phyloP scores from a whole-genome alignment of 2,888 invertebrate genomes.

The Leptopilina myrica region DNA sequence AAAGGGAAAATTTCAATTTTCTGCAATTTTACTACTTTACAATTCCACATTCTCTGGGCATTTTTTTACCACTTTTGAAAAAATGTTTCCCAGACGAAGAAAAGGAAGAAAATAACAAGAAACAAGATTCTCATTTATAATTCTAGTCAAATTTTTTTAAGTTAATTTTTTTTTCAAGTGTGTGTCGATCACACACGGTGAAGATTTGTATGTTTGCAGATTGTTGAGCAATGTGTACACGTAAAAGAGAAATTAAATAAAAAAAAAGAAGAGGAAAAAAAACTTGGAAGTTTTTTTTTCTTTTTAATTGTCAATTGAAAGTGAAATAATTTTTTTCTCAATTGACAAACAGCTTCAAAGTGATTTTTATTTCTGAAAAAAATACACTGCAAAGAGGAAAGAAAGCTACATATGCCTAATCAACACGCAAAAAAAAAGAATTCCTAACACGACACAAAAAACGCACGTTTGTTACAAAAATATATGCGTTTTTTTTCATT shows the following conservation, averaged over 20 bases:
- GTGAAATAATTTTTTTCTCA: too few relatives aligned
- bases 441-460: constrained; percentile 34
- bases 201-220: constrained; percentile 30
- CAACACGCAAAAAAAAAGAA: background rate
- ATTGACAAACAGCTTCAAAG: too few relatives aligned
- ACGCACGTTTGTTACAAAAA: constrained; percentile 4
- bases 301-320: background rate
- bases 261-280: background rate
- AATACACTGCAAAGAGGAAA: background rate
- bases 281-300: background rate
- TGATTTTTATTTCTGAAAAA: background rate
- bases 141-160: constrained; percentile 1
- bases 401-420: constrained; percentile 31
- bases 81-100: too few relatives aligned
- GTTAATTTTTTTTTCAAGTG: background rate
- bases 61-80: background rate
- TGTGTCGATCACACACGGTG: constrained; percentile 24
- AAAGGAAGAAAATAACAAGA: background rate
- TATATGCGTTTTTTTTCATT: constrained; percentile 1
- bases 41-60: constrained; percentile 21
- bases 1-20: too few relatives aligned
- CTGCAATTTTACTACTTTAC: too few relatives aligned
- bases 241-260: background rate
- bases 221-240: constrained; percentile 35
- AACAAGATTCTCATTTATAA: background rate